Base-by-base conservation (phyloP, 2,888 invertebrate species). In the Athalia circularis region DNA sequence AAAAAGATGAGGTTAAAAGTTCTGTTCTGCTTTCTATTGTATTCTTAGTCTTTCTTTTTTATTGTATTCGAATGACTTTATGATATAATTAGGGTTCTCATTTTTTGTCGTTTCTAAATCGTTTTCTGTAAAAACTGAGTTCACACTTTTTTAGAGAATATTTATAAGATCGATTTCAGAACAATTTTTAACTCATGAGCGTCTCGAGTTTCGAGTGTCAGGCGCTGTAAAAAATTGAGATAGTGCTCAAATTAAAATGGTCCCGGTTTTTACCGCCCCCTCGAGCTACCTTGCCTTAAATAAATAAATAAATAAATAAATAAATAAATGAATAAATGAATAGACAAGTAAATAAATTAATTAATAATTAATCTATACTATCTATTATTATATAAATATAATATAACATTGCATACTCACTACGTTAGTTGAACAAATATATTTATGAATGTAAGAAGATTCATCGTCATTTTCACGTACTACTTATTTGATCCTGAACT, bases 271-370 rank as follows among this genome's bases (percentile, higher is more conserved):
- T 72, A 47, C n/a, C 59, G 47, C 13, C 72, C 59, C 59, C n/a
- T 59, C 57, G 72, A 72, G 59, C 72, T 47, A 72, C 72, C 72
- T 72, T 72, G 72, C 72, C 72, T 59, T 72, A 7, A 54, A 68
- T 59, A 5, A 47, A 59, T 52, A 43, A 72, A 29, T 70, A 43
- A 54, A 8, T 57, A 13, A 59, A 72, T 59, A 47, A 47, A 47
- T n/a, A 13, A 47, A 45, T 72, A 64, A 9, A 64, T 43, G 8
- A 4, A 64, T 43, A 43, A 43, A 29, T 29, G 29, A 29, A 29
- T 72, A 7, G 43, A 68, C 52, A 5, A 47, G 47, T 52, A 43
- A 72, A 29, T 70, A 43, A 54, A 8, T 59, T 8, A 59, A 72
- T 59, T 13, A 13, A 47, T n/a, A 13, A 47, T 13, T 72, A 64